Conservation (phyloP, 1,140 invertebrate genomes). For the Whitmania pigra region DNA sequence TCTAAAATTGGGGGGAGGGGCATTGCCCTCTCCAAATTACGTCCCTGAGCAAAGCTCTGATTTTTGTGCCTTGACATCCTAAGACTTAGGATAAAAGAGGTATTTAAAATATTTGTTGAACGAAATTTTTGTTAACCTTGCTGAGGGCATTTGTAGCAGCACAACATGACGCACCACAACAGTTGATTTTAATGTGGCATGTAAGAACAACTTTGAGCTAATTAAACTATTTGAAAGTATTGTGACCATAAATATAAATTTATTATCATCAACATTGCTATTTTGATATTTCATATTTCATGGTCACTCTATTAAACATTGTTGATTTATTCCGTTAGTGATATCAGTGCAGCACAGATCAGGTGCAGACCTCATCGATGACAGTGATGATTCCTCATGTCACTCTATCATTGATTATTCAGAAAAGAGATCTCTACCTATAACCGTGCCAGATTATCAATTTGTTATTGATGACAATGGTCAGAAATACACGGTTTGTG, state of each 20-base stretch:
- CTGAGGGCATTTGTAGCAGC: too few species aligned
- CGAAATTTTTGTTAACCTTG: too few species aligned
- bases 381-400: slow-evolving; percentile 69
- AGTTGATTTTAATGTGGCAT: too few species aligned
- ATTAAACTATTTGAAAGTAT: neutral
- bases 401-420: slow-evolving; percentile 91
- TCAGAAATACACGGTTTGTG: slow-evolving; percentile 71
- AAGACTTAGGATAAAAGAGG: too few species aligned
- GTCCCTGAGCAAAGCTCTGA: too few species aligned
- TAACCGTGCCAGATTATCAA: slow-evolving; percentile 91
- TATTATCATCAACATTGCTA: neutral
- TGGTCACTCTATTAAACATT: neutral
- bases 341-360: neutral
- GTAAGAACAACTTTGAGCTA: too few species aligned
- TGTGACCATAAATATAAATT: neutral
- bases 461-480: slow-evolving; percentile 58
- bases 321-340: neutral
- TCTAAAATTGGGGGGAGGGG: too few species aligned
- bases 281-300: neutral
- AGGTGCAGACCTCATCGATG: slow-evolving; percentile 50
- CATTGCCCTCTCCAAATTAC: too few species aligned
- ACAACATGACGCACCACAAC: too few species aligned
- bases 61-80: too few species aligned
- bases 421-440: slow-evolving; percentile 90
- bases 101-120: too few species aligned